Evolutionary conservation across 2,113 vertebrate genomes (phyloP).

Genomic region (Colistium nudipinnis): DNA sequence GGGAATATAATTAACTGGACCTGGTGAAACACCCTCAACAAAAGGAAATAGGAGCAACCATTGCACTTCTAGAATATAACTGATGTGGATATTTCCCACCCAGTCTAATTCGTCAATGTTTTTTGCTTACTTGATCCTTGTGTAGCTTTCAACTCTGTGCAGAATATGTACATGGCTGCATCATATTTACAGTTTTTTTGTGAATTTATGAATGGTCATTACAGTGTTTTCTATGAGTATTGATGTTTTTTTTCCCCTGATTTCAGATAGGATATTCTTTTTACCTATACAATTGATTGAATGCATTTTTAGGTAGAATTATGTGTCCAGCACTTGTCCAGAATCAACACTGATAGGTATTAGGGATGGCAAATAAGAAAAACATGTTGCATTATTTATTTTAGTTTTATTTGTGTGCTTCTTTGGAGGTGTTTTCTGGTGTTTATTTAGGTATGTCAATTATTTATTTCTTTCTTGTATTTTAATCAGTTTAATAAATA

Average conservation of each 20-base stretch:
- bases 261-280: neutral
- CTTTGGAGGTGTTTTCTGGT: neutral
- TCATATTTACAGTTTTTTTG: neutral
- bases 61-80: no score
- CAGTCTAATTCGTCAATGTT: neutral
- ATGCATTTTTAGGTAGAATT: no score
- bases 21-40: neutral
- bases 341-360: no score
- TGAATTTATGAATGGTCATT: neutral
- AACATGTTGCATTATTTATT: neutral
- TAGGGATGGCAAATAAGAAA: no score
- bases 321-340: no score
- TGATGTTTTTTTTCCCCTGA: neutral
- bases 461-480: neutral
- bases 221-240: slow-evolving; percentile 1
- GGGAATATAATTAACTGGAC: neutral
- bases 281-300: neutral
- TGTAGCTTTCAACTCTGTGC: no score
- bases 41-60: no score
- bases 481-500: no score
- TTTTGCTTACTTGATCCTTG: no score
- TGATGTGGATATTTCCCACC: no score
- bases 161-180: slow-evolving; percentile 1
- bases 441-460: slow-evolving; percentile 2
- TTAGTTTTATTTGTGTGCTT: neutral